These are phyloP conservation scores for Ladona fulva DNA, from an alignment of 1,140 invertebrate genomes.

Conservation along the genomic window DNA sequence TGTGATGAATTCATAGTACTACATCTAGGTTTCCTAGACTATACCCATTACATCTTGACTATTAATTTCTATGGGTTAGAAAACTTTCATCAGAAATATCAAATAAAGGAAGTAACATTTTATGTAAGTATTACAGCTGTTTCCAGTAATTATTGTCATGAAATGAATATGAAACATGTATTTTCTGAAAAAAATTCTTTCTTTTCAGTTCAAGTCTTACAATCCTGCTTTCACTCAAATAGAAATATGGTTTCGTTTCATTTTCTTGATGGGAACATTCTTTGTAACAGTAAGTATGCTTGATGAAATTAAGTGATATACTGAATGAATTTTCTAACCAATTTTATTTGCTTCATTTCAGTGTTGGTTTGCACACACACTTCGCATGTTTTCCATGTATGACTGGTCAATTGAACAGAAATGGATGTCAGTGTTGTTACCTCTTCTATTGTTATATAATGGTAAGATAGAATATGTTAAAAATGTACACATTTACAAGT, in stretches of 20 bases:
- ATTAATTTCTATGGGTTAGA: constrained; percentile 76
- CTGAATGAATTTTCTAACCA: not conserved
- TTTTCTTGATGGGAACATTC: constrained; percentile 83
- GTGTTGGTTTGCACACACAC: constrained; percentile 84
- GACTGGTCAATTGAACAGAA: constrained; percentile 98
- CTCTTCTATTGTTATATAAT: constrained; percentile 84
- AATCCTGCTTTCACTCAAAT: constrained; percentile 92
- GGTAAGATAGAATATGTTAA: constrained; percentile 49
- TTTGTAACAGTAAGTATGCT: constrained; percentile 69
- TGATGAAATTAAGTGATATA: not conserved
- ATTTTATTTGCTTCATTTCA: constrained; percentile 39
- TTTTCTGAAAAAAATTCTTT: constrained; percentile 20
- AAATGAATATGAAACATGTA: constrained; percentile 11
- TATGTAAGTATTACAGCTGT: constrained; percentile 66
- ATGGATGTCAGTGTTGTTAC: constrained; percentile 85
- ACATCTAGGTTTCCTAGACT: constrained; percentile 84
- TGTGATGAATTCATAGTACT: constrained; percentile 83
- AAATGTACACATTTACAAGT: not conserved
- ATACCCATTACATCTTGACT: constrained; percentile 76
- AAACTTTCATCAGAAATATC: constrained; percentile 72
- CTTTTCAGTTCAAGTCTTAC: constrained; percentile 87
- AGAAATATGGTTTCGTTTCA: constrained; percentile 93
- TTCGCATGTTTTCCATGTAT: constrained; percentile 77
- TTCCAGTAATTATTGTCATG: constrained; percentile 11
- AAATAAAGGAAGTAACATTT: constrained; percentile 75